phyloP scores from a whole-genome alignment of 1,140 invertebrate species.

The Caligus rogercresseyi region DNA sequence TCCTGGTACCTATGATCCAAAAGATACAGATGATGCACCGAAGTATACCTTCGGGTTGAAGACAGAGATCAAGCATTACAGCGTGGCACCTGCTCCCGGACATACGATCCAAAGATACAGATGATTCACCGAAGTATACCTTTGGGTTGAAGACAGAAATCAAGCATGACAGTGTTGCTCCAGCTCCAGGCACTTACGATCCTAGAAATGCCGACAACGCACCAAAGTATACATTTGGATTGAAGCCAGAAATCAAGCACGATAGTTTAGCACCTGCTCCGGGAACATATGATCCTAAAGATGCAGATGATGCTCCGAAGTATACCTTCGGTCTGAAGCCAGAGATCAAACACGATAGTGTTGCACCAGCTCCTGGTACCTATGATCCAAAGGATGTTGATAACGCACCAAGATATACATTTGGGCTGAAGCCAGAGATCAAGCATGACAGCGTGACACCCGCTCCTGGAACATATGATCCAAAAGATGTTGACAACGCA shows the following conservation, averaged over 20 bases:
- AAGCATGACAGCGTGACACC: neutral
- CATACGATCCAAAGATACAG: conserved; percentile 17
- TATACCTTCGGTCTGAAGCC: conserved; percentile 11
- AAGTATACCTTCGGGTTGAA: conserved; percentile 16
- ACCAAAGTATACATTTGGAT: conserved; percentile 16
- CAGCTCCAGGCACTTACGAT: conserved; percentile 15
- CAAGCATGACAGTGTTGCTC: conserved; percentile 2
- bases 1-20: conserved; percentile 14
- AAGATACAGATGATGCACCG: neutral
- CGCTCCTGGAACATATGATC: conserved; percentile 11
- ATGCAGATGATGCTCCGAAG: neutral
- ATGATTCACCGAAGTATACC: neutral
- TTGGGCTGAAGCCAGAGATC: neutral
- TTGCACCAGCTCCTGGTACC: conserved; percentile 15
- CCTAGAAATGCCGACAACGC: conserved; percentile 10
- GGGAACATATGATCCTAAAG: conserved; percentile 13
- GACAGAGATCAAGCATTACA: conserved; percentile 7
- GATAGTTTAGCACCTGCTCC: neutral
- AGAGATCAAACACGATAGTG: neutral
- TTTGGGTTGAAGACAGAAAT: conserved; percentile 12
- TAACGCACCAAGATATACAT: conserved; percentile 3
- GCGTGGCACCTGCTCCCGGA: conserved; percentile 14
- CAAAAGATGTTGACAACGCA: neutral
- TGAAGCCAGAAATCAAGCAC: conserved; percentile 17
- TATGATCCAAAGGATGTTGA: neutral